Evolutionary conservation across 2,888 invertebrate genomes (phyloP), one percentile per base, ranked within the genome.

Genomic region (Pocota personata): DNA sequence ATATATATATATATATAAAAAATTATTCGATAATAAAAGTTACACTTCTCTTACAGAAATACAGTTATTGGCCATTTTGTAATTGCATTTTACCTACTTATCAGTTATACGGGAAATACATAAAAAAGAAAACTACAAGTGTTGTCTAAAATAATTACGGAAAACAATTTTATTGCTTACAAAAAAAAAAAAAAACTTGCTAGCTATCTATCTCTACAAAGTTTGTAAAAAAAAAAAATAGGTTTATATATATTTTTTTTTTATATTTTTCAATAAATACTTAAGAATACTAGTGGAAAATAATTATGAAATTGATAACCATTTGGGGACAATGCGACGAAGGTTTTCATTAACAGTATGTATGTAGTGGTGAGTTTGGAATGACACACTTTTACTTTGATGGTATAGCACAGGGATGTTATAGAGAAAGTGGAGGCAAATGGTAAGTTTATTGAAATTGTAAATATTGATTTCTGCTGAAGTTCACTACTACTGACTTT

Each of bases 81-180:
- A 64, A 83, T 72, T 82, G 69, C 83, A 73, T 73, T 67, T 83
- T 73, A 72, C 58, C 83, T 83, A 83, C 83, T 79, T 83, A 83
- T 64, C 30, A 78, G 66, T 43, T 80, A 80, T 50, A 58, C 16
- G 21, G 14, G 37, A 50, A 19, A 58, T 14, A 58, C 27, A 58
- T 46, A 37, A 48, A 32, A 43, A 46, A 19, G 12, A 62, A 43
- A 46, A 73, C 48, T 40, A 27, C 37, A 52, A 46, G 5, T 12
- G n/a, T 27, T 58, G 7, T 35, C 50, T 43, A 71, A 8, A 32
- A 46, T 57, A 60, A 66, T 40, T 35, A 58, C 27, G 24, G 8
- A 67, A 52, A 64, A 62, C 82, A 76, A 82, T 75, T 73, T 2
- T 24, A 27, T 43, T 64, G 50, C 19, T 21, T 35, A 32, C 6